Evolutionary conservation across 2,113 vertebrate genomes (phyloP).

Genomic region (Callaeas wilsoni): DNA sequence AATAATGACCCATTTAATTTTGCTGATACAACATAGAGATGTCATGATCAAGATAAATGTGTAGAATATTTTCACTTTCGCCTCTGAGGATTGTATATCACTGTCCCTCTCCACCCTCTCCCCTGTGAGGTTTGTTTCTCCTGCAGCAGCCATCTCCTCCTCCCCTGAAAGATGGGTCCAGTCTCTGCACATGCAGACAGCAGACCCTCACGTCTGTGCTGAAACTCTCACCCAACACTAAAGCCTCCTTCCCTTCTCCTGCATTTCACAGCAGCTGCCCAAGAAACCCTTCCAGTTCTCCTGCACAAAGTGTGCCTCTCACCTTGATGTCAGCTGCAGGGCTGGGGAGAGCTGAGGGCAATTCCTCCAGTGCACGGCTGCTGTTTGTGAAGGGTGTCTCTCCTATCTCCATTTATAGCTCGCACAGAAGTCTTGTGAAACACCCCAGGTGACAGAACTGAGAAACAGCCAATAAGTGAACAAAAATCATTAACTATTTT

Average conservation of each 20-base stretch:
- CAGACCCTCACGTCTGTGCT: rapidly evolving
- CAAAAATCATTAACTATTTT: not conserved
- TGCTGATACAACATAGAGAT: not conserved
- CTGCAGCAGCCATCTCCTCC: not conserved
- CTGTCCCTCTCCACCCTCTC: not conserved
- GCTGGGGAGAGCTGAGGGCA: not conserved
- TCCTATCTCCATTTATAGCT: not conserved
- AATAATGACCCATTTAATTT: not conserved
- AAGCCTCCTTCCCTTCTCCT: not conserved
- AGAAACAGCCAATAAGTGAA: not conserved
- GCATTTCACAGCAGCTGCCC: not conserved
- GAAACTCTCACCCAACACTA: not conserved
- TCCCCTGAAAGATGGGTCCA: not conserved
- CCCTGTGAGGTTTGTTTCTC: not conserved
- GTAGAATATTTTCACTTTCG: not conserved
- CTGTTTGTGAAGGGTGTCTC: rapidly evolving
- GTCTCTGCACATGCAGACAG: not conserved
- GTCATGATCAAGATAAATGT: not conserved
- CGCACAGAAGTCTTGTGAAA: not conserved
- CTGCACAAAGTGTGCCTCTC: not conserved
- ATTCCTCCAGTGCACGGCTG: not conserved
- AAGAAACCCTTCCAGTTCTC: not conserved
- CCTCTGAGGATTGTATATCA: not conserved
- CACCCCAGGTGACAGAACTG: not conserved
- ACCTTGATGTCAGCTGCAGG: not conserved